Conservation (phyloP, 2,888 invertebrate species). For the Drosophila pseudotalamancana region DNA sequence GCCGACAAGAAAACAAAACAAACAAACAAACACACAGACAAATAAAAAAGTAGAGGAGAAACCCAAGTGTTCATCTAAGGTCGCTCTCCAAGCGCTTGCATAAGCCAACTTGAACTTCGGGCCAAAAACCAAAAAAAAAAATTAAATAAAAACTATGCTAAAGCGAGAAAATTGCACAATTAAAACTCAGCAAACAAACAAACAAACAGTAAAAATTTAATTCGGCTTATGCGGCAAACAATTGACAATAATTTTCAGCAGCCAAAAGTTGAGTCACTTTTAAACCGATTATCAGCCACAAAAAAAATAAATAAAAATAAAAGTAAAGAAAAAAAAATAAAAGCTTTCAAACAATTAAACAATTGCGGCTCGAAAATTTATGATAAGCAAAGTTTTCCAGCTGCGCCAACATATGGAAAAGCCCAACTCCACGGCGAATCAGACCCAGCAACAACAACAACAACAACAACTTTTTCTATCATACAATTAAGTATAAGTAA, state of each 20-base stretch:
- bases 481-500: conserved; percentile 58
- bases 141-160: conserved; percentile 2
- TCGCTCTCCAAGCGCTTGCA: conserved; percentile 45
- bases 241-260: conserved; percentile 75
- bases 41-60: too few relatives aligned
- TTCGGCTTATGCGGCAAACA: conserved; percentile 64
- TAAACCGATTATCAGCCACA: conserved; percentile 67
- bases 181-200: conserved; percentile 47
- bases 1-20: conserved; percentile 8
- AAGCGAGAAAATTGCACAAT: conserved; percentile 68
- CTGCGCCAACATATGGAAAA: conserved; percentile 30
- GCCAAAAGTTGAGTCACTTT: conserved; percentile 76
- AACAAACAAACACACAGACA: neutral
- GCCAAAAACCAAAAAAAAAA: conserved; percentile 8
- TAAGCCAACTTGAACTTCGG: conserved; percentile 65
- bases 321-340: neutral
- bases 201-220: conserved; percentile 59
- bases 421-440: conserved; percentile 20
- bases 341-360: conserved; percentile 72
- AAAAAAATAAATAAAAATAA: neutral
- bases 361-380: conserved; percentile 72
- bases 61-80: conserved; percentile 31
- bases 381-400: conserved; percentile 58
- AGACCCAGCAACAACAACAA: conserved; percentile 28
- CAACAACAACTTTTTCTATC: conserved; percentile 22